phyloP scores from a whole-genome alignment of 2,888 invertebrate species.

The Eupsilia transversa region DNA sequence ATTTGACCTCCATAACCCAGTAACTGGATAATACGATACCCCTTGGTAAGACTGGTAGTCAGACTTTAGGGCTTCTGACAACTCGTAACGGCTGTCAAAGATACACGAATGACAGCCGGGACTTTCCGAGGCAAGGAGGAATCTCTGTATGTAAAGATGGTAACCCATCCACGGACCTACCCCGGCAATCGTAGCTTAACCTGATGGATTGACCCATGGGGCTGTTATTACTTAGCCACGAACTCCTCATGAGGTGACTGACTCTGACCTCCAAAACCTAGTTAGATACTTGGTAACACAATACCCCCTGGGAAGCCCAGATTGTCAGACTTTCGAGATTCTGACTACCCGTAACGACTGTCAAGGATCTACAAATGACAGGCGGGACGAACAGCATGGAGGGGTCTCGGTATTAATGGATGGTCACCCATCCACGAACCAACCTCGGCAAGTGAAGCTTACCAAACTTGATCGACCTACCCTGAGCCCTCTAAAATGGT shows the following conservation, averaged over 20 bases:
- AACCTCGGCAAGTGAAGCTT: not conserved
- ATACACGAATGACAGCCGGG: not conserved
- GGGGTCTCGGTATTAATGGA: not conserved
- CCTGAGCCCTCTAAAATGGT: not conserved
- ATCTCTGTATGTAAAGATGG: not conserved
- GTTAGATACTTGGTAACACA: too few species aligned
- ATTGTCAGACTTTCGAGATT: not conserved
- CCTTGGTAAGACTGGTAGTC: too few species aligned
- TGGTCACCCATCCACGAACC: not conserved
- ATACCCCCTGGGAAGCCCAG: not conserved
- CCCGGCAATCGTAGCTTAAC: not conserved
- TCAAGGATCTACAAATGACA: not conserved
- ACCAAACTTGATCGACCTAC: not conserved
- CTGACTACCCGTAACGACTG: not conserved
- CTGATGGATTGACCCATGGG: too few species aligned
- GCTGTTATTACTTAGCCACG: too few species aligned
- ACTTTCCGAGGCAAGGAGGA: not conserved
- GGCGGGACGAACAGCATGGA: not conserved
- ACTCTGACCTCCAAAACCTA: too few species aligned
- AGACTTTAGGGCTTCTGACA: not conserved
- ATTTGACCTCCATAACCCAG: not conserved
- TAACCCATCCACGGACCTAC: not conserved
- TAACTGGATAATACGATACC: too few species aligned
- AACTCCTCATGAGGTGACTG: too few species aligned
- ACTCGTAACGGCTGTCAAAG: not conserved